Evolutionary conservation across 2,888 invertebrate genomes (phyloP).

Genomic region (Dolichomitus sp.): DNA sequence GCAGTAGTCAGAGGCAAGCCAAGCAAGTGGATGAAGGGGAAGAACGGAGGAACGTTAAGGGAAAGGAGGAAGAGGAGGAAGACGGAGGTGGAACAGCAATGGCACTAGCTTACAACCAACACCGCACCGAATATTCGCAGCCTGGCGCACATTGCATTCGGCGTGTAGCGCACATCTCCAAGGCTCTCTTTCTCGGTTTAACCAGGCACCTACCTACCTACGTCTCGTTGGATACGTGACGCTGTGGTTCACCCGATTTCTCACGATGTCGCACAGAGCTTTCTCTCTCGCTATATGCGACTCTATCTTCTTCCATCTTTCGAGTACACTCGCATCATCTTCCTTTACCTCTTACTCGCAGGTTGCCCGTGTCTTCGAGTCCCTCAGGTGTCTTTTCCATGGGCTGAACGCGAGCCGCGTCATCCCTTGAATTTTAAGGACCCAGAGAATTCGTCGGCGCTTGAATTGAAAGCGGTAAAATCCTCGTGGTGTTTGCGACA

Average conservation of each 20-base stretch:
- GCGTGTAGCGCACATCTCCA: neutral
- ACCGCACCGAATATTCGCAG: slow-evolving; percentile 38
- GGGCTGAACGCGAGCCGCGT: slow-evolving; percentile 16
- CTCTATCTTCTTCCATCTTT: neutral
- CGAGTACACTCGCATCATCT: slow-evolving; percentile 11
- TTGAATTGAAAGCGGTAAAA: slow-evolving; percentile 34
- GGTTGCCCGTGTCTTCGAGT: neutral
- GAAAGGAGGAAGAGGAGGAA: slow-evolving; percentile 2
- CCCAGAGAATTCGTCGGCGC: neutral
- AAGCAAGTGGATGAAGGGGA: slow-evolving; percentile 28
- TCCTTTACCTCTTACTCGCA: slow-evolving; percentile 5
- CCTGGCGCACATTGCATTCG: slow-evolving; percentile 39
- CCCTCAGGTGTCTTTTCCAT: slow-evolving; percentile 20
- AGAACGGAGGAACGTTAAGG: neutral
- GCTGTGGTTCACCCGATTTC: slow-evolving; percentile 50
- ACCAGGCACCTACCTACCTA: slow-evolving; percentile 45
- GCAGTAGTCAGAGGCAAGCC: slow-evolving; percentile 54
- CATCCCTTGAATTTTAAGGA: slow-evolving; percentile 36
- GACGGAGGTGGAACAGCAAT: slow-evolving; percentile 32
- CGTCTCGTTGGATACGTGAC: slow-evolving; percentile 51
- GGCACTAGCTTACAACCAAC: slow-evolving; percentile 29
- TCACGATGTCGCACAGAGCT: slow-evolving; percentile 31
- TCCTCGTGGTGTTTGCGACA: slow-evolving; percentile 14
- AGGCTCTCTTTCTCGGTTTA: slow-evolving; percentile 49
- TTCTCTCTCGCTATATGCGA: neutral